These are phyloP conservation scores for Macroglossus sobrinus DNA, from an alignment of 2,113 vertebrate genomes.

Conservation along the genomic window DNA sequence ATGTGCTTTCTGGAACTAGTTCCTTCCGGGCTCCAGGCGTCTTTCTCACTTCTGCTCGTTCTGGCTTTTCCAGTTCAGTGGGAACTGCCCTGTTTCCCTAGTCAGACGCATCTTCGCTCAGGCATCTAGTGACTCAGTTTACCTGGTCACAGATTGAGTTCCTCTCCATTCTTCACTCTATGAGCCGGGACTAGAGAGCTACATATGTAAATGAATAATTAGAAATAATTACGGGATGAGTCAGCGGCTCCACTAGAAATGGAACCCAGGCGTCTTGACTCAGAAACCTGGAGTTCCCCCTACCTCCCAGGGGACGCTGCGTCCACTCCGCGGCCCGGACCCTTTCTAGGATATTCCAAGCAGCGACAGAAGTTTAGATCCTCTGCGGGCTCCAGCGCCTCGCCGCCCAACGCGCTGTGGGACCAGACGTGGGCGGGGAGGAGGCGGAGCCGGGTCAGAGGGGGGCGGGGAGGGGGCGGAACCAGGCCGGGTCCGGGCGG, in stretches of 20 bases:
- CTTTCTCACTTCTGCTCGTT: background rate
- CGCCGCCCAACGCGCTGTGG: rapidly evolving
- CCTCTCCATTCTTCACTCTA: background rate
- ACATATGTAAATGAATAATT: slow-evolving; percentile 55
- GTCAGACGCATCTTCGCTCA: slow-evolving; percentile 35
- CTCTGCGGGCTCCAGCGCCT: background rate
- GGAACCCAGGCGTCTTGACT: slow-evolving; percentile 70
- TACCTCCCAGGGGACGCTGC: slow-evolving; percentile 43
- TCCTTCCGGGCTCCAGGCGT: background rate
- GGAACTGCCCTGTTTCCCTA: slow-evolving; percentile 38
- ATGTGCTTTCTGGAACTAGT: background rate
- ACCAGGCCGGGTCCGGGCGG: background rate
- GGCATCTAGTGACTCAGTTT: slow-evolving; percentile 64
- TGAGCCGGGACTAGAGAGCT: background rate
- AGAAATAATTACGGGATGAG: slow-evolving; percentile 66
- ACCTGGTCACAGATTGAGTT: slow-evolving; percentile 21
- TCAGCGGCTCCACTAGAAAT: slow-evolving; percentile 62
- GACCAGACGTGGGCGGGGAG: background rate
- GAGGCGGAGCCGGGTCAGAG: background rate
- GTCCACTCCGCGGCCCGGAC: background rate
- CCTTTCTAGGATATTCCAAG: background rate
- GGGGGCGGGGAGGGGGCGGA: background rate
- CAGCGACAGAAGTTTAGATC: background rate
- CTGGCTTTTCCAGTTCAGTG: slow-evolving; percentile 69
- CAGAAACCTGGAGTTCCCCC: slow-evolving; percentile 26